Evolutionary conservation across 2,113 vertebrate species (phyloP), one percentile per base, ranked within the genome.

Genomic region (Xiphias gladius): DNA sequence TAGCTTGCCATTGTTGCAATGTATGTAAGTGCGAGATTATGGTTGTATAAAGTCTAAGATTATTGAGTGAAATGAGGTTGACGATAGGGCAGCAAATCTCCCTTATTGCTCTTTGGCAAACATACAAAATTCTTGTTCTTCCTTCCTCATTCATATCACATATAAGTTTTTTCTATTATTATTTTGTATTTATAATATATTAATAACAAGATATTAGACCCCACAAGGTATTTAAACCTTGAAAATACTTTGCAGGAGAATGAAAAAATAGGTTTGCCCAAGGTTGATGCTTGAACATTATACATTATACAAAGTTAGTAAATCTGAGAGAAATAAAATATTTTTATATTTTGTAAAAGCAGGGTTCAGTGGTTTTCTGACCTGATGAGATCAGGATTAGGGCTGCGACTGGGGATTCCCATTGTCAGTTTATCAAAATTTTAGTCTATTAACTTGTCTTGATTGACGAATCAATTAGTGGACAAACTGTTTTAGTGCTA

Each of bases 1-100:
- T 32, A 75, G 50, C 59, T 75, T 7, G 30, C 59, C 28, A 46
- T 89, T 87, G 61, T 87, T 76, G 54, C 4, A 2, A 52, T 54
- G 81, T n/a, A 22, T 91, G 78, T 79, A 83, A 83, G 57, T 76
- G 35, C 4, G 32, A 80, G 76, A 89, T 89, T 89, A 88, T 73
- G 57, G 39, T n/a, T 61, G 54, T 82, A 30, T 64, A 62, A 72
- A 76, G 75, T 76, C 43, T 22, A 5, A 79, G 67, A 80, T 88
- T 73, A 90, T 8, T 32, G 24, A 66, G 78, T 48, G 11, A 84
- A 79, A 81, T 37, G 30, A 57, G 83, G 65, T 11, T 54, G 14
- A 58, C 75, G 30, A 70, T 48, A 24, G 67, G 72, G 73, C 26
- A 55, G 43, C 58, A 66, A 64, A 65, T 73, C 43, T 62, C 70